These are phyloP conservation scores for Drosophila kambysellisi DNA, from an alignment of 2,888 invertebrate species.

Conservation along the genomic window DNA sequence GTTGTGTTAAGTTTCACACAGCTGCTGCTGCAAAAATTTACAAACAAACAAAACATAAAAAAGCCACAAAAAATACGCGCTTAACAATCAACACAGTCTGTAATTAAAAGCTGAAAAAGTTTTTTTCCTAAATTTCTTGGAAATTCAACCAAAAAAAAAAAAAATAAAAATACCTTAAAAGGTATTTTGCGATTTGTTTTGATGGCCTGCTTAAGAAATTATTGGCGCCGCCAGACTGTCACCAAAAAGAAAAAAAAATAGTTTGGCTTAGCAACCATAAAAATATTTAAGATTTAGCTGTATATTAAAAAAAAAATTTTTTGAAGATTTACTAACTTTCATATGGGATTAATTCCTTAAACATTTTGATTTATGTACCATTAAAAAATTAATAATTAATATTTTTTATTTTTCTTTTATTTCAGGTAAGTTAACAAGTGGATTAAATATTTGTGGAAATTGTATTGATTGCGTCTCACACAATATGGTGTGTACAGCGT, in stretches of 20 bases:
- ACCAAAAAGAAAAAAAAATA: constrained; percentile 24
- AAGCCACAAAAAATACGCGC: constrained; percentile 15
- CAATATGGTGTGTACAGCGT: no score
- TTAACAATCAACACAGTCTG: constrained; percentile 48
- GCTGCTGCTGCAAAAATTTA: constrained; percentile 41
- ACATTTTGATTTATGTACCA: neutral
- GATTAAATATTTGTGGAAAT: neutral
- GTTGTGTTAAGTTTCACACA: constrained; percentile 78
- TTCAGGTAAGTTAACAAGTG: constrained; percentile 53
- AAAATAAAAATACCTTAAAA: constrained; percentile 51
- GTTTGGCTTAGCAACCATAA: neutral
- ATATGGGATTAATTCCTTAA: neutral
- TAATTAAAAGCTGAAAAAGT: constrained; percentile 70
- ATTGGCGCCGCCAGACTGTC: constrained; percentile 55
- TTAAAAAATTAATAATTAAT: constrained; percentile 17
- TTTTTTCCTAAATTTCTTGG: constrained; percentile 60
- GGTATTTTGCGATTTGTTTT: constrained; percentile 64
- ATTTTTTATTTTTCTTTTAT: constrained; percentile 18
- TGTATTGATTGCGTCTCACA: neutral
- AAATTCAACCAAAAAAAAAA: constrained; percentile 45
- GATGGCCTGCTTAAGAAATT: constrained; percentile 27
- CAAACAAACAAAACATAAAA: constrained; percentile 33
- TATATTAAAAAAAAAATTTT: no score
- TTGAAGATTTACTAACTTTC: no score
- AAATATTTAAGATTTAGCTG: neutral